Evolutionary conservation across 2,797 vertebrate species (phyloP), one percentile per base, ranked within the genome.

Genomic region (Carcharodon carcharias): DNA sequence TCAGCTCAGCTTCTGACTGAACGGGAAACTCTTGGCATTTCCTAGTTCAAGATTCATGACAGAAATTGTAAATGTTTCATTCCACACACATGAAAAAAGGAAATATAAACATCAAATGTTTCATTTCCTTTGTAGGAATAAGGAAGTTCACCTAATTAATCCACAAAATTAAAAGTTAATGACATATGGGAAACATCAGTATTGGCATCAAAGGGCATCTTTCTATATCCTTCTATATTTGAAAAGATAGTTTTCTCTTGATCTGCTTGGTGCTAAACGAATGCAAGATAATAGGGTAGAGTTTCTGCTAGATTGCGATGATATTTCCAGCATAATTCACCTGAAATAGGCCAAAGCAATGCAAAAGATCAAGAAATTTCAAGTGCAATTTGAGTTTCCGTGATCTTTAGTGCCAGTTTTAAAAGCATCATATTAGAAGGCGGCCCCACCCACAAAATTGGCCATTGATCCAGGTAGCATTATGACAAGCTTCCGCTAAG

Each of bases 101-200:
- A 95, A 95, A 95, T 56, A 58, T 77, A 95, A 95, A 77, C 94
- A 77, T 95, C 50, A 95, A 73, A 95, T 77, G 28, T 95, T 95
- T 77, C 50, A 95, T 95, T 77, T 95, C 94, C 94, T 95, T 77
- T 95, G 94, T 35, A 77, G 67, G 56, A 56, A 77, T 95, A 95
- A 95, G 94, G 94, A 73, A 73, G 69, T 71, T 77, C 73, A 71
- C 50, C 26, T 95, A 95, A 95, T 95, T 31, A 73, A 95, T 73
- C 69, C 69, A 95, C 12, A 95, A 95, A 95, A 77, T 77, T 71
- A 77, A 95, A 95, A 95, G 69, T 95, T 95, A 73, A 77, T 73
- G 65, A 77, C 69, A 77, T 95, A 95, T 95, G 54, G 23, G 18
- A 77, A 95, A 73, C 12, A 73, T 9, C 11, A 56, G 26, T 40